These are phyloP conservation scores for Bathynomus jamesi DNA, from an alignment of 1,140 invertebrate genomes.

Conservation along the genomic window DNA sequence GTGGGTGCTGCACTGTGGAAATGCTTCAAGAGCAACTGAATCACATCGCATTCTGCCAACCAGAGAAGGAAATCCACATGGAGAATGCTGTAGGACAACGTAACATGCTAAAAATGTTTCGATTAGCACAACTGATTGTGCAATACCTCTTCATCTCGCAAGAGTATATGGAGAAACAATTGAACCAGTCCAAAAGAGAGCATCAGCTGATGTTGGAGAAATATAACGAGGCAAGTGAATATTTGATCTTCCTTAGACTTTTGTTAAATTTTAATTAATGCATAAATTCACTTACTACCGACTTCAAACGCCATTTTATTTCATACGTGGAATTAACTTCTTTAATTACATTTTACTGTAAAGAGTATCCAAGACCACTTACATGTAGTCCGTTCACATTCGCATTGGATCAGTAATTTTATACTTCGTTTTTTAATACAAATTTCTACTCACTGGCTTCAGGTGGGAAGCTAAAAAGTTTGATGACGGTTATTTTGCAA, in stretches of 20 bases:
- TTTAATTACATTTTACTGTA: too few species aligned
- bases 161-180: constrained; percentile 24
- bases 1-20: constrained; percentile 17
- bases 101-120: constrained; percentile 24
- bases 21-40: constrained; percentile 21
- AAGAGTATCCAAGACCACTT: too few species aligned
- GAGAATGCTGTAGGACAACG: constrained; percentile 12
- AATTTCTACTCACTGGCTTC: too few species aligned
- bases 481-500: too few species aligned
- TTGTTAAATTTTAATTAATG: too few species aligned
- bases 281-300: too few species aligned
- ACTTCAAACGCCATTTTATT: too few species aligned
- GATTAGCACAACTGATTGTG: constrained; percentile 22
- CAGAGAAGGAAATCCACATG: constrained; percentile 20
- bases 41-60: constrained; percentile 25
- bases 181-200: constrained; percentile 18
- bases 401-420: too few species aligned
- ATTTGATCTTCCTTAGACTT: background rate
- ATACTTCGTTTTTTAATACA: too few species aligned
- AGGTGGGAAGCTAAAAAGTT: too few species aligned
- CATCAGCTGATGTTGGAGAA: constrained; percentile 12
- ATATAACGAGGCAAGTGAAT: constrained; percentile 17
- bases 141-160: constrained; percentile 30
- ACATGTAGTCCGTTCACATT: too few species aligned
- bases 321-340: too few species aligned